Evolutionary conservation across 2,113 vertebrate species (phyloP).

Genomic region (Bambusicola thoracicus): DNA sequence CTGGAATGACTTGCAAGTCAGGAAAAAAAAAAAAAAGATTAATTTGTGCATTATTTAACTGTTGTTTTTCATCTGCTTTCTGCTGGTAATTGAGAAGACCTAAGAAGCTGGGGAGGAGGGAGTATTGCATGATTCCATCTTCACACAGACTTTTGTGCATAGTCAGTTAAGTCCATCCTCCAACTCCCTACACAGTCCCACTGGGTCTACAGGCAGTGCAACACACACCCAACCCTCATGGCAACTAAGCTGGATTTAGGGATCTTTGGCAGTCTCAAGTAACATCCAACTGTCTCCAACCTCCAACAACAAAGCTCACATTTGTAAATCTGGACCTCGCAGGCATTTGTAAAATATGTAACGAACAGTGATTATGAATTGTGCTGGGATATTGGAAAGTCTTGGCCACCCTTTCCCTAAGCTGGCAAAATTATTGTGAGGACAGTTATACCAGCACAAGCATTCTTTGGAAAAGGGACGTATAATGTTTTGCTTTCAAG

Average conservation of each 20-base stretch:
- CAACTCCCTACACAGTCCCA: neutral
- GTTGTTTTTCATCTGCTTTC: neutral
- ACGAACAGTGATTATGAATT: rapidly evolving
- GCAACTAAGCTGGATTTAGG: neutral
- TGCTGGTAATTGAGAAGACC: neutral
- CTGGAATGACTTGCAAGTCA: too few species aligned
- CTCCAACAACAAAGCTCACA: neutral
- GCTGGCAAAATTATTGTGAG: neutral
- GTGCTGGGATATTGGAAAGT: rapidly evolving
- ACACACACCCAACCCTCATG: rapidly evolving
- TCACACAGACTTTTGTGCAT: neutral
- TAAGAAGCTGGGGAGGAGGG: neutral
- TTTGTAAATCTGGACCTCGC: neutral
- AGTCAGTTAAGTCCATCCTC: neutral
- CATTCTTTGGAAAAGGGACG: neutral
- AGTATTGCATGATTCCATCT: neutral
- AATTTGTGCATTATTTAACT: neutral
- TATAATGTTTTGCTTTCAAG: neutral
- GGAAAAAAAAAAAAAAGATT: too few species aligned
- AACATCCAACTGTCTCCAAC: neutral
- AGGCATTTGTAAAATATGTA: neutral
- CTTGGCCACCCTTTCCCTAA: neutral
- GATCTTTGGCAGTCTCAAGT: neutral
- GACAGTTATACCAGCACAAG: neutral
- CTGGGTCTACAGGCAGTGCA: neutral